Conservation (phyloP, 2,888 invertebrate species). For the Acrocyrtus sp. region DNA sequence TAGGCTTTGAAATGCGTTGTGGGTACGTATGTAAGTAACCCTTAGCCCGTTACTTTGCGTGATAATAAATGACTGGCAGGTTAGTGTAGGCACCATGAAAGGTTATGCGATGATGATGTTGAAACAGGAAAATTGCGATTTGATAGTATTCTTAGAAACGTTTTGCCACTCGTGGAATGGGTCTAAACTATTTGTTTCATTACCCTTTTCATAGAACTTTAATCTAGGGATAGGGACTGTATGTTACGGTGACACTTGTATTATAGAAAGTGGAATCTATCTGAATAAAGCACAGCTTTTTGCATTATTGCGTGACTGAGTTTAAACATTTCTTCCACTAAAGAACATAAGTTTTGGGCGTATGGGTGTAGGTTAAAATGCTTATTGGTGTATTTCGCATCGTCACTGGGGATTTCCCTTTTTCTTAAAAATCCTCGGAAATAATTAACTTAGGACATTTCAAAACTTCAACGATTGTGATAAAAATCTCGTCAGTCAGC, state of each 20-base stretch:
- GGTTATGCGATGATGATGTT: too few relatives aligned
- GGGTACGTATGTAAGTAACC: too few relatives aligned
- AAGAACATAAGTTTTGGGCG: too few relatives aligned
- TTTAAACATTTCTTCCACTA: not conserved
- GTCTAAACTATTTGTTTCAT: not conserved
- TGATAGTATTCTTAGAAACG: not conserved
- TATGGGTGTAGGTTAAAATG: not conserved
- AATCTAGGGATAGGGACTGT: not conserved
- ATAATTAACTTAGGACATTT: too few relatives aligned
- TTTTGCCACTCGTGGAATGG: not conserved
- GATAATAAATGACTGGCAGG: not conserved
- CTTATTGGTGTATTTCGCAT: constrained; percentile 1
- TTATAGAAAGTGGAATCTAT: not conserved
- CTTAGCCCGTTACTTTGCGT: not conserved
- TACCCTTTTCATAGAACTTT: not conserved
- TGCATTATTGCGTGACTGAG: not conserved
- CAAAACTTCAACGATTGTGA: too few relatives aligned
- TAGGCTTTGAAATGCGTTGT: too few relatives aligned
- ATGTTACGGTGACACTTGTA: constrained; percentile 6
- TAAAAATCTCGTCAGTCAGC: too few relatives aligned
- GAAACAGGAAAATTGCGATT: not conserved
- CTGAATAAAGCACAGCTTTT: not conserved
- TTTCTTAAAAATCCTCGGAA: not conserved
- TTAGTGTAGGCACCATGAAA: not conserved
- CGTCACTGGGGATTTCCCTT: not conserved